These are phyloP conservation scores for Conger conger DNA, from an alignment of 2,113 vertebrate genomes.

Conservation along the genomic window DNA sequence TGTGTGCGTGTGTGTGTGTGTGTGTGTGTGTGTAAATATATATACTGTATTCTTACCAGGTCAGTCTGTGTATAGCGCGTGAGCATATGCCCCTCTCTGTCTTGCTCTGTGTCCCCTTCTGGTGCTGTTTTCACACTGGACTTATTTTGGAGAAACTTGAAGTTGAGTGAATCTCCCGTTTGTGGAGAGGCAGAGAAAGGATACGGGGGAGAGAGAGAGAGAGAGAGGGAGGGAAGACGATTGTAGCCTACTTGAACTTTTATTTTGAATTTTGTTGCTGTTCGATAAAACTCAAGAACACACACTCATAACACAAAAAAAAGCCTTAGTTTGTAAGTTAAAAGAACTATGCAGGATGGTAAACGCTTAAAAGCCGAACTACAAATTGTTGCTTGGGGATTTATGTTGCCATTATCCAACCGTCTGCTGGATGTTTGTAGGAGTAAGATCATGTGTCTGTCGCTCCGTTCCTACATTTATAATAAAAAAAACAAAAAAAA, in stretches of 20 bases:
- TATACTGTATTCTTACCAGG: conserved; percentile 65
- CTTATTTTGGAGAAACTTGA: conserved; percentile 67
- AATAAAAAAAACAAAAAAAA: neutral
- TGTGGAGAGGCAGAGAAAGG: conserved; percentile 27
- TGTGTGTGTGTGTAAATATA: conserved; percentile 54
- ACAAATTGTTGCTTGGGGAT: conserved; percentile 61
- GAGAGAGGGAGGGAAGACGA: conserved; percentile 49
- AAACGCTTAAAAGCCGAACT: conserved; percentile 69
- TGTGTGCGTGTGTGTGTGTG: conserved; percentile 17
- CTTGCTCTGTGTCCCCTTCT: conserved; percentile 53
- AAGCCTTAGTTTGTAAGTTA: conserved; percentile 72
- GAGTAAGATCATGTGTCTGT: conserved; percentile 48
- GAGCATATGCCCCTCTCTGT: conserved; percentile 35
- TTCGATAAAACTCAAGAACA: conserved; percentile 50
- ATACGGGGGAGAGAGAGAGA: neutral
- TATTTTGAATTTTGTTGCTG: conserved; percentile 37
- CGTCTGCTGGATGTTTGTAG: conserved; percentile 51
- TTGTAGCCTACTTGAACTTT: conserved; percentile 72
- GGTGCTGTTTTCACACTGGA: conserved; percentile 76
- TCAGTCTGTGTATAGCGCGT: conserved; percentile 37
- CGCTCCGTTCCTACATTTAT: conserved; percentile 36
- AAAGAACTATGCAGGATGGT: conserved; percentile 75
- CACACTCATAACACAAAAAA: conserved; percentile 58
- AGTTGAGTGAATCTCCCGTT: conserved; percentile 44
- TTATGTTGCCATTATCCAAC: conserved; percentile 54